phyloP scores from a whole-genome alignment of 2,888 invertebrate genomes.

The Drosophila fulvimacula region DNA sequence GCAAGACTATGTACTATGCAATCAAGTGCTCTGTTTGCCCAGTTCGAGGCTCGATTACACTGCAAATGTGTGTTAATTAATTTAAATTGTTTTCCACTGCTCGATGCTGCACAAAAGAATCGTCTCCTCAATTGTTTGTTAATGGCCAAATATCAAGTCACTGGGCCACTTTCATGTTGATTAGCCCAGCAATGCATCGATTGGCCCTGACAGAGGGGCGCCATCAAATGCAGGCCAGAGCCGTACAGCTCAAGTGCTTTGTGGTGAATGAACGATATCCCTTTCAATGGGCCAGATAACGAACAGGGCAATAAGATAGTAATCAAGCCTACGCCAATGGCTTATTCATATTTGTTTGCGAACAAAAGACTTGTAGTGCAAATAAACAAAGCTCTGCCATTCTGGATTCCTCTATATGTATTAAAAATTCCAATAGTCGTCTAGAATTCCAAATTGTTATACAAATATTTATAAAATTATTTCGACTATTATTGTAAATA shows the following conservation, averaged over 20 bases:
- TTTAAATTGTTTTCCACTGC: constrained; percentile 57
- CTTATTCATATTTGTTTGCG: not conserved
- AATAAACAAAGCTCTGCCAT: not conserved
- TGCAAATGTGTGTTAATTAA: constrained; percentile 80
- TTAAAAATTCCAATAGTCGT: constrained; percentile 8
- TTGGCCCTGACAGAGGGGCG: not conserved
- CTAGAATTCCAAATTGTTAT: not conserved
- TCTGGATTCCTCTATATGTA: not conserved
- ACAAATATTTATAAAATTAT: constrained; percentile 17
- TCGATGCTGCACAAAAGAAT: constrained; percentile 43
- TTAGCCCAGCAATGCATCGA: constrained; percentile 20
- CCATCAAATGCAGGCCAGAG: constrained; percentile 40
- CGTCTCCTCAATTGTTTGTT: constrained; percentile 23
- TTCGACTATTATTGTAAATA: not conserved
- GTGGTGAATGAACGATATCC: constrained; percentile 36
- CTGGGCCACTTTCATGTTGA: constrained; percentile 24
- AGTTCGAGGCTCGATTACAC: constrained; percentile 64
- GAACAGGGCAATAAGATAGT: constrained; percentile 3
- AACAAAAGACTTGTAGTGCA: not conserved
- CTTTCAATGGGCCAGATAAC: constrained; percentile 15
- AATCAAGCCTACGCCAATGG: not conserved
- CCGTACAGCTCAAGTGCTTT: constrained; percentile 2
- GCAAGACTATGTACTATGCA: constrained; percentile 12
- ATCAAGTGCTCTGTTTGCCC: constrained; percentile 46
- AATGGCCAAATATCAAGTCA: constrained; percentile 26